A percentile compares a stretch with the other conserved stretches of the same genome.
These are phyloP conservation scores for Osmerus eperlanus DNA, from an alignment of 2,113 vertebrate species.

Conservation along the genomic window DNA sequence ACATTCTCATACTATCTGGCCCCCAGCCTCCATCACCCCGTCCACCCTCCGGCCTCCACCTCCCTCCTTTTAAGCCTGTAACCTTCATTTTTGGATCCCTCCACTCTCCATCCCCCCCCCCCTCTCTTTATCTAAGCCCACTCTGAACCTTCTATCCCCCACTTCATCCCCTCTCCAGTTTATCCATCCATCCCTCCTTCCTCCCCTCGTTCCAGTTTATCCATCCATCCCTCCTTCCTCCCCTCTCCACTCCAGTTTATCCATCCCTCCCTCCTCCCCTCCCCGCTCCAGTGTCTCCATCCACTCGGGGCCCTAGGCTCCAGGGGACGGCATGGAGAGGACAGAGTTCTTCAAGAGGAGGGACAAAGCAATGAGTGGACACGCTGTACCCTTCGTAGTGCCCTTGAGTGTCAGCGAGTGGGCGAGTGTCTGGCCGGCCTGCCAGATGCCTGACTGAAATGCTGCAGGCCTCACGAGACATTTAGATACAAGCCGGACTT, in stretches of 20 bases:
- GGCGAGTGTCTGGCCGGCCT: constrained; percentile 23
- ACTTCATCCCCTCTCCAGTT: too few relatives aligned
- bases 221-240: too few relatives aligned
- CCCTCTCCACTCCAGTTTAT: too few relatives aligned
- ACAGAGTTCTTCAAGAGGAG: not conserved
- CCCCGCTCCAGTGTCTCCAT: constrained; percentile 6
- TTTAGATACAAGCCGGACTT: not conserved
- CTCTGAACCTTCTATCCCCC: too few relatives aligned
- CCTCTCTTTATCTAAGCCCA: too few relatives aligned
- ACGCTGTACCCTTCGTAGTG: constrained; percentile 5
- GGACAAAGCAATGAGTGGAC: constrained; percentile 4
- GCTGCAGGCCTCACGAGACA: not conserved
- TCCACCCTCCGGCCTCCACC: not conserved
- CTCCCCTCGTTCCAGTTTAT: too few relatives aligned
- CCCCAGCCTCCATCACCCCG: not conserved
- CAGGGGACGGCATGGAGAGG: constrained; percentile 14
- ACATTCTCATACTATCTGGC: not conserved
- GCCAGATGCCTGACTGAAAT: constrained; percentile 2
- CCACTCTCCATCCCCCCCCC: too few relatives aligned
- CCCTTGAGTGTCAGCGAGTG: constrained; percentile 16
- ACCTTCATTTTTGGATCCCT: too few relatives aligned
- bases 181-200: too few relatives aligned
- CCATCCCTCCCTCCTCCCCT: constrained; percentile 16
- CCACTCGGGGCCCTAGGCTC: constrained; percentile 11
- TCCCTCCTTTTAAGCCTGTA: too few relatives aligned